Conservation (phyloP, 2,113 vertebrate genomes). For the Myotis lucifugus region DNA sequence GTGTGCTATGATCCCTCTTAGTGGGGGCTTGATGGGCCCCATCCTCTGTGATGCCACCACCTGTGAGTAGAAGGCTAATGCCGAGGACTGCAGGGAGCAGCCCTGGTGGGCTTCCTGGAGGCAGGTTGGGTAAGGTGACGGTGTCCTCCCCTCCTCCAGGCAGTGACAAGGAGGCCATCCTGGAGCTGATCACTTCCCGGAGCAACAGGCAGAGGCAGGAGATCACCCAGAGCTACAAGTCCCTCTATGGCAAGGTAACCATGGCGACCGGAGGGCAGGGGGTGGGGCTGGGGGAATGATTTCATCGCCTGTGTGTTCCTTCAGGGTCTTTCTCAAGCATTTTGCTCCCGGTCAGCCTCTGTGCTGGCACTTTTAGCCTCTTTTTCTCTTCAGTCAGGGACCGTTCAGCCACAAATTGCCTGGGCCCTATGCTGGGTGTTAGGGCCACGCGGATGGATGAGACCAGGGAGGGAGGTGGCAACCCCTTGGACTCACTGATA, state of each 20-base stretch:
- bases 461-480: neutral
- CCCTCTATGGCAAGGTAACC: slow-evolving; percentile 93
- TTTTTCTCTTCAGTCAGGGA: neutral
- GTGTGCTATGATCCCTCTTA: neutral
- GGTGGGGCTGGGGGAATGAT: too few relatives aligned
- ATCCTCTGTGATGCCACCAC: fast-evolving
- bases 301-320: neutral
- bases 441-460: neutral
- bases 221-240: slow-evolving; percentile 92
- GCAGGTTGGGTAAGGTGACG: neutral
- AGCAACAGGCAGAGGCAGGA: slow-evolving; percentile 95
- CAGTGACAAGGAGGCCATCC: slow-evolving; percentile 96
- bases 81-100: neutral
- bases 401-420: neutral
- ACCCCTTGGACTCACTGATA: neutral
- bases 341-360: neutral
- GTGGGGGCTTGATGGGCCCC: neutral
- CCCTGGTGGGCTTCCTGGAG: neutral
- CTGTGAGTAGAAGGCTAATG: neutral
- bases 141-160: slow-evolving; percentile 82
- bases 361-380: neutral
- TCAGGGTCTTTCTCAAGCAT: neutral
- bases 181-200: slow-evolving; percentile 93
- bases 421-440: neutral
- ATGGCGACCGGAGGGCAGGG: neutral